Evolutionary conservation across 2,797 vertebrate genomes (phyloP).

Genomic region (Lepus townsendii): DNA sequence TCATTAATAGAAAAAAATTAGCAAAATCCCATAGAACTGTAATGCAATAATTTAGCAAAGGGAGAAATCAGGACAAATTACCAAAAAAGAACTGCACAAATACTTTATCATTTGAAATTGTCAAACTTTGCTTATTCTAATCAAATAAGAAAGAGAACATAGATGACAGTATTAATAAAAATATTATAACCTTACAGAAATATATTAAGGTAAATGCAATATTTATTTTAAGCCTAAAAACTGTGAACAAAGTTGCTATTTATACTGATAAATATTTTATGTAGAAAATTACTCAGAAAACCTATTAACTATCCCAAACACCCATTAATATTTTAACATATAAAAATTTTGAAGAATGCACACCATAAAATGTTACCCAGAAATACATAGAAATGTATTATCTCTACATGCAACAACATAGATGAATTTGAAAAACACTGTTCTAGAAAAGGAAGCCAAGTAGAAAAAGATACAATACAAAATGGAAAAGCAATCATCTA

Average conservation of each 20-base stretch:
- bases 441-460: background rate
- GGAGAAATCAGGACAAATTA: background rate
- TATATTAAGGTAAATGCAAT: background rate
- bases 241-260: background rate
- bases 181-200: background rate
- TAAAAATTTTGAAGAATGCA: background rate
- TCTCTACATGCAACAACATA: background rate
- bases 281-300: background rate
- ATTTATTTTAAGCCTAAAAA: background rate
- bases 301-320: background rate
- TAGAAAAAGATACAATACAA: background rate
- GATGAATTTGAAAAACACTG: background rate
- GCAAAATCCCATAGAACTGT: background rate
- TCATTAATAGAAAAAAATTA: background rate
- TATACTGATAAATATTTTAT: background rate
- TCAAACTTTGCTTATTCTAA: background rate
- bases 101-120: background rate
- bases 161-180: background rate
- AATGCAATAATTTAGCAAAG: background rate
- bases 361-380: background rate
- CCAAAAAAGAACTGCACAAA: too few relatives aligned
- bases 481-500: background rate
- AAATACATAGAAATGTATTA: background rate
- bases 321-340: background rate
- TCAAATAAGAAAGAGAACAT: background rate